Conservation (phyloP, 53 echinoderm and acorn worm species). For the Apostichopus leukothele region DNA sequence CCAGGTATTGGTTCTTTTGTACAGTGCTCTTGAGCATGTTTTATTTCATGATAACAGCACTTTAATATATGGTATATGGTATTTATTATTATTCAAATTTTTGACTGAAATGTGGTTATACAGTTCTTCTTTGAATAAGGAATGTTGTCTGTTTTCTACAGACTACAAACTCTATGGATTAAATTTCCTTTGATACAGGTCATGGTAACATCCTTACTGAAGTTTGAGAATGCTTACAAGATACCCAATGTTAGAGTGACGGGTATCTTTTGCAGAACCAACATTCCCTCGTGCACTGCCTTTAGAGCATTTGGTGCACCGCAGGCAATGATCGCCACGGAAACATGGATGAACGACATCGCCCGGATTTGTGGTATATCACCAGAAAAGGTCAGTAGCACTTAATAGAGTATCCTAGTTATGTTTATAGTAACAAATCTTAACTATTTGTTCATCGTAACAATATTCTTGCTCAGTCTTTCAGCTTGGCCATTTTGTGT, state of each 20-base stretch:
- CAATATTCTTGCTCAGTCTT: background rate
- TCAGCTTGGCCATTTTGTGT: background rate
- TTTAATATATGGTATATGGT: too few relatives aligned
- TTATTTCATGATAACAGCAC: too few relatives aligned
- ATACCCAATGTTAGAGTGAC: conserved; percentile 59
- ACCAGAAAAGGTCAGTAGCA: conserved; percentile 57
- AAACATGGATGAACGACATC: conserved; percentile 76
- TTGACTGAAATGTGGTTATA: too few relatives aligned
- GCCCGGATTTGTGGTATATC: conserved; percentile 70
- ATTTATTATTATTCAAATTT: too few relatives aligned
- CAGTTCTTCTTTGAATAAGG: too few relatives aligned
- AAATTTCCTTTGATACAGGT: background rate
- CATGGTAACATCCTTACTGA: conserved; percentile 26
- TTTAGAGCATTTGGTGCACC: conserved; percentile 92
- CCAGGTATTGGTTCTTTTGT: too few relatives aligned
- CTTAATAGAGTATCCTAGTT: too few relatives aligned
- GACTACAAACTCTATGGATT: too few relatives aligned
- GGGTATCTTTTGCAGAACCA: conserved; percentile 83
- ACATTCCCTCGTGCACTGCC: conserved; percentile 86
- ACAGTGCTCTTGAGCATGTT: too few relatives aligned
- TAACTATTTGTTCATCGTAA: background rate
- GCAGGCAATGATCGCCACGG: conserved; percentile 75
- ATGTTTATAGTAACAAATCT: too few relatives aligned
- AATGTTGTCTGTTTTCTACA: too few relatives aligned
- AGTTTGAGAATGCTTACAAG: conserved; percentile 74